A percentile compares a stretch with the other conserved stretches of the same genome.
Evolutionary conservation across 1,140 invertebrate species (phyloP).

Genomic region (Panulirus ornatus): DNA sequence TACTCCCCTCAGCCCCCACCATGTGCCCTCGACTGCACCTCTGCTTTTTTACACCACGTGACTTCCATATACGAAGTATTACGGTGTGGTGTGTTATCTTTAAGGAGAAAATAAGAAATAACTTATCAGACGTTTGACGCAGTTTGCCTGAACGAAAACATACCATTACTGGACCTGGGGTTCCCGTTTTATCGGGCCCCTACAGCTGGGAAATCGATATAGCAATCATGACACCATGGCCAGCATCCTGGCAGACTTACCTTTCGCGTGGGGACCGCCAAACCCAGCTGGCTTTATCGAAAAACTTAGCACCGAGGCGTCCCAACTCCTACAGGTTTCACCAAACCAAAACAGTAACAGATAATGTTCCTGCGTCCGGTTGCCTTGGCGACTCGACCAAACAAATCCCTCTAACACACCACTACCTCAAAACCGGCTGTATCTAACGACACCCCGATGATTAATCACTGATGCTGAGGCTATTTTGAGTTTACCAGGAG

Average conservation of each 20-base stretch:
- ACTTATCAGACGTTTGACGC: constrained; percentile 15
- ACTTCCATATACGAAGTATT: not conserved
- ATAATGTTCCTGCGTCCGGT: constrained; percentile 8
- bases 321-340: constrained; percentile 2
- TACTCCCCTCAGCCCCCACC: not conserved
- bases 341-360: constrained; percentile 18
- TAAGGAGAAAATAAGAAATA: not conserved
- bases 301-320: not conserved
- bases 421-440: not conserved
- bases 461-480: no score
- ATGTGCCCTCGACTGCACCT: not conserved
- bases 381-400: not conserved
- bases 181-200: not conserved
- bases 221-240: not conserved
- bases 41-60: not conserved
- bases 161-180: not conserved
- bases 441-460: no score
- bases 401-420: not conserved
- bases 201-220: not conserved
- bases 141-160: not conserved
- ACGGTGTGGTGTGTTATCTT: not conserved
- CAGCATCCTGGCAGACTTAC: not conserved
- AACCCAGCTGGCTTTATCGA: not conserved
- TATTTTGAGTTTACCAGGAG: no score
- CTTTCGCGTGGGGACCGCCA: not conserved